Evolutionary conservation across 1,140 invertebrate species (phyloP).

Genomic region (Pachypeltis micranthus): DNA sequence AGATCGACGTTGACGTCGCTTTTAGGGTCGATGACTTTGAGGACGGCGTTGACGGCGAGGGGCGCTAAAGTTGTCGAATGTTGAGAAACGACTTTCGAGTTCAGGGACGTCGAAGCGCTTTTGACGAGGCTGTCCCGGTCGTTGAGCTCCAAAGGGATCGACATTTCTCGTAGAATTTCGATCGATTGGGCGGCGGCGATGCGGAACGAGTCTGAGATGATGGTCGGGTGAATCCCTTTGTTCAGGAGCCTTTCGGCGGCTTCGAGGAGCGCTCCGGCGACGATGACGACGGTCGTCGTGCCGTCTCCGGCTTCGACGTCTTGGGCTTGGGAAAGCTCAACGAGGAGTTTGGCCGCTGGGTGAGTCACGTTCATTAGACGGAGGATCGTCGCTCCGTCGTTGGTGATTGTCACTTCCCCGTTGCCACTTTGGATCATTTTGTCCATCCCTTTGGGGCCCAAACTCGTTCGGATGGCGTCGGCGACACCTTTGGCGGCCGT

Average conservation of each 20-base stretch:
- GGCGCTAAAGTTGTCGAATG: conserved; percentile 89
- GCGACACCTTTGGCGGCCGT: conserved; percentile 97
- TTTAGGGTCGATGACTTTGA: conserved; percentile 65
- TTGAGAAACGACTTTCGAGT: conserved; percentile 98
- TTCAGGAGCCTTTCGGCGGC: conserved; percentile 83
- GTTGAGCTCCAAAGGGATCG: conserved; percentile 71
- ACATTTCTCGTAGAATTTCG: conserved; percentile 75
- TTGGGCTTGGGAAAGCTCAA: conserved; percentile 95
- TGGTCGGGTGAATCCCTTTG: conserved; percentile 95
- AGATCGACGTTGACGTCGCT: conserved; percentile 55
- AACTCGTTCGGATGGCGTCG: conserved; percentile 95
- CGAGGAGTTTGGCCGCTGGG: conserved; percentile 98
- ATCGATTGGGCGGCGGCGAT: conserved; percentile 73
- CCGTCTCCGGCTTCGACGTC: conserved; percentile 99
- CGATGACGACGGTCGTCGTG: conserved; percentile 92
- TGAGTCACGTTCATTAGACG: conserved; percentile 99
- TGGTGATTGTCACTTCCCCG: conserved; percentile 93
- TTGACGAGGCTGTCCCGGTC: conserved; percentile 84
- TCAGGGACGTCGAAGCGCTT: conserved; percentile 92
- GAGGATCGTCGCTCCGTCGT: conserved; percentile 98
- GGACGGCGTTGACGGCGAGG: conserved; percentile 92
- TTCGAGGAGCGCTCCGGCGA: conserved; percentile 90
- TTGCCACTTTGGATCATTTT: conserved; percentile 70
- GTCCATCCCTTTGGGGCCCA: conserved; percentile 98
- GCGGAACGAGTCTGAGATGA: conserved; percentile 94